Conservation (phyloP, 2,113 vertebrate genomes). For the Brachyhypopomus occidentalis region DNA sequence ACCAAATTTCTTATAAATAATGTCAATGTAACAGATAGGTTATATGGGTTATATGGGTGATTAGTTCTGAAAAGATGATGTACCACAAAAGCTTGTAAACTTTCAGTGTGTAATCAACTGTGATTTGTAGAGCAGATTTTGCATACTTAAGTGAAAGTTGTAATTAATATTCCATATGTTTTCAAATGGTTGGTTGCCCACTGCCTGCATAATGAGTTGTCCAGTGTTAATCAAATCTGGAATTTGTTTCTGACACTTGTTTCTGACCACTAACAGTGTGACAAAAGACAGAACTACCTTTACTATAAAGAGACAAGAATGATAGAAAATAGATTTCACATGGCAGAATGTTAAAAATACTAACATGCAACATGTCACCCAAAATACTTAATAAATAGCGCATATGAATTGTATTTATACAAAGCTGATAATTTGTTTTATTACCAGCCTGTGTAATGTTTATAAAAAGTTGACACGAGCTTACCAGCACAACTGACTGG, state of each 20-base stretch:
- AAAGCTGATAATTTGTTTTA: too few relatives aligned
- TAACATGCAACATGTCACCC: too few relatives aligned
- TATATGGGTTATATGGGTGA: neutral
- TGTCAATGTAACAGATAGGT: neutral
- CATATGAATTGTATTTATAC: too few relatives aligned
- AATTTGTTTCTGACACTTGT: neutral
- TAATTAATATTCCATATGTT: neutral
- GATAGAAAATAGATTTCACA: too few relatives aligned
- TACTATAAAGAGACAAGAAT: neutral
- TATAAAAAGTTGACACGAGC: too few relatives aligned
- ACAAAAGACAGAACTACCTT: neutral
- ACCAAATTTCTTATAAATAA: neutral
- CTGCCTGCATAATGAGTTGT: neutral
- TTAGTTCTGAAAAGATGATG: neutral
- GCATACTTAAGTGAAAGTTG: too few relatives aligned
- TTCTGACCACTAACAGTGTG: neutral
- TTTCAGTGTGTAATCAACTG: neutral
- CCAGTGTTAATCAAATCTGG: slow-evolving; percentile 1
- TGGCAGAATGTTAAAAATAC: neutral
- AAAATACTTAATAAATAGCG: too few relatives aligned
- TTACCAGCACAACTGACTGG: too few relatives aligned
- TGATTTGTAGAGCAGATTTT: neutral
- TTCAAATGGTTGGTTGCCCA: neutral
- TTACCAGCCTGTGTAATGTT: too few relatives aligned
- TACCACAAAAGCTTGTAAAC: neutral